These are phyloP conservation scores for Agapornis canus DNA, from an alignment of 2,797 vertebrate species.

Conservation along the genomic window DNA sequence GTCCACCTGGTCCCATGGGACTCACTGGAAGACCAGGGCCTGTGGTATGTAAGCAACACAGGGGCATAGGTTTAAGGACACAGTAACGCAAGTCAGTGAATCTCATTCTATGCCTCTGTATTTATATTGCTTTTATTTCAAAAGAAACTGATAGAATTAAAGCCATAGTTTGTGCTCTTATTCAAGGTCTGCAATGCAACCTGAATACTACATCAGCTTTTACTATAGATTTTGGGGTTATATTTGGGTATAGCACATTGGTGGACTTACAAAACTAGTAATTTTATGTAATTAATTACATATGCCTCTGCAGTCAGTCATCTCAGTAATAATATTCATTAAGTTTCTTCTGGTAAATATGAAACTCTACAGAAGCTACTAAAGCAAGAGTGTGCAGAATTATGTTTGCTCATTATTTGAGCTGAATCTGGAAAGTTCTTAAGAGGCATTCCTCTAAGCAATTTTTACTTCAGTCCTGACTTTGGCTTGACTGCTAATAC, in stretches of 20 bases:
- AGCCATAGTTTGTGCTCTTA: background rate
- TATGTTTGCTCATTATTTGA: background rate
- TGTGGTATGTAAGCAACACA: constrained; percentile 86
- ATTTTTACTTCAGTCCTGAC: background rate
- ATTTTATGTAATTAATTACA: background rate
- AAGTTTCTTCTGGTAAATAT: background rate
- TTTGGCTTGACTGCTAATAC: background rate
- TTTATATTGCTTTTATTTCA: background rate
- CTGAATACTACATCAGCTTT: background rate
- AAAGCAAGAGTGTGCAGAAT: background rate
- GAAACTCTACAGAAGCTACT: background rate
- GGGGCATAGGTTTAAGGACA: background rate
- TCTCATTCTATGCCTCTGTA: background rate
- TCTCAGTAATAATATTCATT: background rate
- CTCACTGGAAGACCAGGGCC: constrained; percentile 96
- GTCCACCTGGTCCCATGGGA: constrained; percentile 95
- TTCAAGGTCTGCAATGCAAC: background rate
- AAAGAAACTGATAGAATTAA: background rate
- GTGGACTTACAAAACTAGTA: background rate
- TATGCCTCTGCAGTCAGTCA: background rate
- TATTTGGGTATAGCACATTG: background rate
- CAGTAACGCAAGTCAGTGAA: background rate
- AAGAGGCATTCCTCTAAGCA: background rate
- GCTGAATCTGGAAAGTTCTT: background rate
- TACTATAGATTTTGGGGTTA: background rate